phyloP scores from a whole-genome alignment of 1,140 invertebrate genomes.

The Hyposmocoma kahamanoa region DNA sequence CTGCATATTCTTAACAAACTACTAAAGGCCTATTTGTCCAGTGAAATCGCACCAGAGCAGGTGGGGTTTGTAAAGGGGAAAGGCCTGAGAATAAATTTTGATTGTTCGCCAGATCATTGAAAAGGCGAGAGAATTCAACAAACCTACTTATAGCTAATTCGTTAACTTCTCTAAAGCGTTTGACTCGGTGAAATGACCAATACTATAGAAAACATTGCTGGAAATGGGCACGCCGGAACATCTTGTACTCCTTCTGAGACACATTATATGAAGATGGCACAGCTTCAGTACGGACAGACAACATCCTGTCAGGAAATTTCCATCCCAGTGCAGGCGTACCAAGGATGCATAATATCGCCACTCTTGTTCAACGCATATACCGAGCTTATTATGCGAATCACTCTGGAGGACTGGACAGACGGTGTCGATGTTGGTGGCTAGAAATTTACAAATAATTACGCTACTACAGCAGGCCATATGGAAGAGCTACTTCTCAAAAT shows the following conservation, averaged over 20 bases:
- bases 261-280: conserved; percentile 9
- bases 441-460: too few relatives aligned
- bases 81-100: conserved; percentile 22
- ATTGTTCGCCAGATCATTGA: conserved; percentile 9
- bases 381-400: too few relatives aligned
- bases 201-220: conserved; percentile 5
- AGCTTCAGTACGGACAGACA: not conserved
- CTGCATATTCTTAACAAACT: conserved; percentile 16
- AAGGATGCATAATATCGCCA: too few relatives aligned
- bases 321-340: too few relatives aligned
- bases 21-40: conserved; percentile 11
- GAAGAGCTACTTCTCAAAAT: too few relatives aligned
- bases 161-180: conserved; percentile 9
- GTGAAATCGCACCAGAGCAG: conserved; percentile 17
- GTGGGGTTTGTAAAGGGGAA: conserved; percentile 19
- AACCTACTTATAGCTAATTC: not conserved
- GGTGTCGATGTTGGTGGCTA: too few relatives aligned
- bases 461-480: too few relatives aligned
- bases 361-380: too few relatives aligned
- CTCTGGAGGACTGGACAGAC: too few relatives aligned
- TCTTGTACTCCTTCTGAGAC: not conserved
- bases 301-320: too few relatives aligned
- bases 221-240: conserved; percentile 9
- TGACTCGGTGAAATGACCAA: conserved; percentile 11
- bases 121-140: conserved; percentile 1